These are phyloP conservation scores for Choloepus didactylus DNA, from an alignment of 2,797 vertebrate species.

Conservation along the genomic window DNA sequence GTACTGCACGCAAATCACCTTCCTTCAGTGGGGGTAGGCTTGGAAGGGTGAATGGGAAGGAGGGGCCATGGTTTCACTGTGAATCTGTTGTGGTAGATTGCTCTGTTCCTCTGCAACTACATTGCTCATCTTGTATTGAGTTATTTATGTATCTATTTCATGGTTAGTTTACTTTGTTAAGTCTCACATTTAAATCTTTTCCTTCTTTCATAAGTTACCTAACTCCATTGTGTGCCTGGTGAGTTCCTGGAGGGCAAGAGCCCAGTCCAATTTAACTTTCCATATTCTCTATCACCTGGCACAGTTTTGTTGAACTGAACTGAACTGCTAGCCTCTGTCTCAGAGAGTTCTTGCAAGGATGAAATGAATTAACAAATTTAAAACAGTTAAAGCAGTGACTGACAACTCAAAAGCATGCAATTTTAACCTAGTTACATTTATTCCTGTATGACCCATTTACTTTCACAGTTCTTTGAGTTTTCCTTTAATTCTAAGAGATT, in stretches of 20 bases:
- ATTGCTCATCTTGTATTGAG: not conserved
- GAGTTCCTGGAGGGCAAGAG: not conserved
- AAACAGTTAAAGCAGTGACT: not conserved
- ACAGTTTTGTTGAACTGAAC: not conserved
- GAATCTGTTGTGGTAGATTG: not conserved
- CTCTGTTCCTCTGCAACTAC: not conserved
- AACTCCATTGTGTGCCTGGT: constrained; percentile 76
- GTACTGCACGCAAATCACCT: constrained; percentile 59
- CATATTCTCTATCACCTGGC: not conserved
- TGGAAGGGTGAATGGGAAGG: constrained; percentile 57
- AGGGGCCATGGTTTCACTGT: not conserved
- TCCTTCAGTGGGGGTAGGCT: constrained; percentile 65
- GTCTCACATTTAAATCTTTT: constrained; percentile 79
- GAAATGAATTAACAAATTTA: not conserved
- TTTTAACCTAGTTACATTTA: not conserved
- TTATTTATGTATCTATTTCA: constrained; percentile 48
- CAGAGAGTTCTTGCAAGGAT: not conserved
- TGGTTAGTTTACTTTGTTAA: constrained; percentile 67
- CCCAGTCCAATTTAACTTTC: not conserved
- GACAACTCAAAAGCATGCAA: not conserved
- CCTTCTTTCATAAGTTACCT: constrained; percentile 75
- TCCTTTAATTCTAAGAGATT: constrained; percentile 36
- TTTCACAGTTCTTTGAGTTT: constrained; percentile 3
- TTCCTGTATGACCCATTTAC: not conserved
- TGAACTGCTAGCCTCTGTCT: not conserved